phyloP scores from a whole-genome alignment of 1,140 invertebrate genomes.

The Drosophila guanche region DNA sequence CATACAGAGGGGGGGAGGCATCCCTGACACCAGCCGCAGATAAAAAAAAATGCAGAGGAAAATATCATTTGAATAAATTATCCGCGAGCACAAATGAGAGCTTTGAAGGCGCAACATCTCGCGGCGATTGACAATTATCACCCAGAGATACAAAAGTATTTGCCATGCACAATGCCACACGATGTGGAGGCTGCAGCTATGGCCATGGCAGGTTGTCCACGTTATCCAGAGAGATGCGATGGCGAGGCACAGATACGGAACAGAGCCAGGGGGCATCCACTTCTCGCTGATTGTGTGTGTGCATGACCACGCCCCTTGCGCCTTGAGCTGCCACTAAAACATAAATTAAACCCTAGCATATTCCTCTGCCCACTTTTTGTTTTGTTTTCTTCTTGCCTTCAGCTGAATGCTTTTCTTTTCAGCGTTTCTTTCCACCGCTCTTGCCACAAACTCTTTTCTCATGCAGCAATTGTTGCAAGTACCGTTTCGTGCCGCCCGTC shows the following conservation, averaged over 20 bases:
- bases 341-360: conserved; percentile 64
- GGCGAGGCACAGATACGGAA: neutral
- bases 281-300: conserved; percentile 14
- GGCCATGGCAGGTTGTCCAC: conserved; percentile 7
- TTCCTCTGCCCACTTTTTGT: conserved; percentile 19
- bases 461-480: conserved; percentile 78
- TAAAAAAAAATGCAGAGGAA: conserved; percentile 49
- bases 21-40: conserved; percentile 26
- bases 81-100: conserved; percentile 32
- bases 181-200: conserved; percentile 17
- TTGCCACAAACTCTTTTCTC: conserved; percentile 69
- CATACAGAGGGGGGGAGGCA: conserved; percentile 2
- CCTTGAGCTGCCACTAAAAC: conserved; percentile 42
- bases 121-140: conserved; percentile 39
- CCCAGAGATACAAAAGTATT: conserved; percentile 30
- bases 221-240: neutral
- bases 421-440: conserved; percentile 12
- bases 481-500: conserved; percentile 51
- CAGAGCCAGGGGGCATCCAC: too few relatives aligned
- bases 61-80: conserved; percentile 46
- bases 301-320: conserved; percentile 40
- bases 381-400: conserved; percentile 18
- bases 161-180: conserved; percentile 9
- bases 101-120: conserved; percentile 17
- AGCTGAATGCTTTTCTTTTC: conserved; percentile 53